These are phyloP conservation scores for Orchesellides sinensis DNA, from an alignment of 2,888 invertebrate genomes.

Conservation along the genomic window DNA sequence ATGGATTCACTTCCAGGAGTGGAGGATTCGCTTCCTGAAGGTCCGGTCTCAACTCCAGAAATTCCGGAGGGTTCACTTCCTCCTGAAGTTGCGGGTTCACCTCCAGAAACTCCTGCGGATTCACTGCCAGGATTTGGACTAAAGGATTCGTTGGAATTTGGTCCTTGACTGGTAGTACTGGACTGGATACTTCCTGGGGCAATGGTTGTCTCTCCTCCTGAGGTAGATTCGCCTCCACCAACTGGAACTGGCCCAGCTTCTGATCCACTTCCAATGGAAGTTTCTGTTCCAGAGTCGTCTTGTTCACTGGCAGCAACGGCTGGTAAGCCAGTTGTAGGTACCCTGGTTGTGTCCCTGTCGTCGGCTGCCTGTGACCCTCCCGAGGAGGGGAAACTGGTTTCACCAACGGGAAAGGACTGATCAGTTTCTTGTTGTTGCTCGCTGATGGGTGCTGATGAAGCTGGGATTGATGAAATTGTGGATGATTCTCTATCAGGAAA, in stretches of 20 bases:
- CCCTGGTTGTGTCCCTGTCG: slow-evolving; percentile 29
- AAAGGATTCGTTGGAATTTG: neutral
- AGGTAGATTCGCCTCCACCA: slow-evolving; percentile 11
- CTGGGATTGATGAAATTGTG: neutral
- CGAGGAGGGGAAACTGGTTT: slow-evolving; percentile 41
- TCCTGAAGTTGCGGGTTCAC: slow-evolving; percentile 11
- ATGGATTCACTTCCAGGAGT: slow-evolving; percentile 41
- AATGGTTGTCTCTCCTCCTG: too few species aligned
- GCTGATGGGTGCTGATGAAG: neutral
- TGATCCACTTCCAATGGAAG: neutral
- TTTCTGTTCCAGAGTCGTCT: neutral
- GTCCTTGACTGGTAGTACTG: neutral
- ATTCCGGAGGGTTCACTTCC: slow-evolving; percentile 4
- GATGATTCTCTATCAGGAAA: slow-evolving; percentile 18
- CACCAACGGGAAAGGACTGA: neutral
- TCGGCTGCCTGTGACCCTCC: slow-evolving; percentile 34
- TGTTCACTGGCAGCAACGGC: slow-evolving; percentile 13
- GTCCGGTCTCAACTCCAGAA: slow-evolving; percentile 41
- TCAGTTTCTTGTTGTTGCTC: slow-evolving; percentile 22
- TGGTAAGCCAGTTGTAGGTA: slow-evolving; percentile 46
- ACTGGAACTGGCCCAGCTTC: neutral
- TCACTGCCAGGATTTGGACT: slow-evolving; percentile 20
- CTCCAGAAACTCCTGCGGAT: neutral
- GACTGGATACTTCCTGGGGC: slow-evolving; percentile 12
- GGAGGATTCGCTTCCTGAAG: slow-evolving; percentile 45